Evolutionary conservation across 1,140 invertebrate species (phyloP).

Genomic region (Scaptomyza graminum): DNA sequence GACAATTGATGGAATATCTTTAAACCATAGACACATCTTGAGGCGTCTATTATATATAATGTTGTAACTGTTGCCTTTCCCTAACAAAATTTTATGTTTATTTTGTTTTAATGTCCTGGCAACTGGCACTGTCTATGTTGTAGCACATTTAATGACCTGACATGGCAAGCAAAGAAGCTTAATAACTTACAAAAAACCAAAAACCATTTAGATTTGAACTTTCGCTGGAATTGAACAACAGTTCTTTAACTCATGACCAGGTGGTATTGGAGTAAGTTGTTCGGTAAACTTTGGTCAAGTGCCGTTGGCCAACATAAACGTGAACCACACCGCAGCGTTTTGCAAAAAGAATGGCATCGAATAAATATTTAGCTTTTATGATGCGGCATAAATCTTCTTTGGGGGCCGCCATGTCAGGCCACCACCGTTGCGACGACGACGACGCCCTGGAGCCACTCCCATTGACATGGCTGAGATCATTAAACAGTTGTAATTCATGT

Average conservation of each 20-base stretch:
- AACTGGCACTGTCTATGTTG: background rate
- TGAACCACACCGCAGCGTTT: slow-evolving; percentile 17
- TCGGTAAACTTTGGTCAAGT: background rate
- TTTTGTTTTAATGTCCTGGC: background rate
- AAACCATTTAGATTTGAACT: slow-evolving; percentile 3
- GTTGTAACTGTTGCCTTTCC: background rate
- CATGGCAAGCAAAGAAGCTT: background rate
- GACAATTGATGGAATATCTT: background rate
- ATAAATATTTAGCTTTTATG: slow-evolving; percentile 46
- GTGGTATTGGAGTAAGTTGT: background rate
- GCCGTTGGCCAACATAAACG: slow-evolving; percentile 26
- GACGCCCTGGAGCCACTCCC: slow-evolving; percentile 24
- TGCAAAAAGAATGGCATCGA: slow-evolving; percentile 24
- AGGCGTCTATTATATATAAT: background rate
- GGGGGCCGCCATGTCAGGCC: slow-evolving; percentile 30
- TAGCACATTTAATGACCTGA: slow-evolving; percentile 1
- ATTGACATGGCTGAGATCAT: slow-evolving; percentile 20
- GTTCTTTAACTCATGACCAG: background rate
- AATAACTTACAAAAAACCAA: slow-evolving; percentile 17
- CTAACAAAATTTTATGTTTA: background rate
- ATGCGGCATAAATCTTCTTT: slow-evolving; percentile 49
- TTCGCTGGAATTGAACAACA: background rate
- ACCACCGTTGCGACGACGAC: slow-evolving; percentile 9
- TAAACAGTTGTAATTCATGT: slow-evolving; percentile 67
- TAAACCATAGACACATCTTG: background rate